These are phyloP conservation scores for Epizoanthus scotinus DNA, from an alignment of 92 coral and sea anemone genomes.

Conservation along the genomic window DNA sequence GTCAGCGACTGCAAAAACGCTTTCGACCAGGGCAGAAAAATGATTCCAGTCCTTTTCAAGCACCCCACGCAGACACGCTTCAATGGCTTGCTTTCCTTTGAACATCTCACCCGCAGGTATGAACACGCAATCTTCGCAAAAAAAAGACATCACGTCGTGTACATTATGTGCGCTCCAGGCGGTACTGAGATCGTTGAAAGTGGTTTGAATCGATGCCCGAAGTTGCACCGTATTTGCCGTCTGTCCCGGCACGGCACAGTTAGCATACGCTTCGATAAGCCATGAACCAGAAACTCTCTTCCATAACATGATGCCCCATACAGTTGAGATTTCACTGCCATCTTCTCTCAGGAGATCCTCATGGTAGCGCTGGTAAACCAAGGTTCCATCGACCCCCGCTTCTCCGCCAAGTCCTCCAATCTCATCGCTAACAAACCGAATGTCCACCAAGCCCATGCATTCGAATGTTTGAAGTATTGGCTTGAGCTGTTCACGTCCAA, in stretches of 20 bases:
- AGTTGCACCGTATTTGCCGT: constrained; percentile 1
- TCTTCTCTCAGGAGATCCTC: constrained; percentile 35
- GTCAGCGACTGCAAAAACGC: background rate
- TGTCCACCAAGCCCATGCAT: constrained; percentile 21
- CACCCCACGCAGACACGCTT: background rate
- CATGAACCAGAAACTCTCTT: constrained; percentile 36
- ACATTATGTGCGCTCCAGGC: constrained; percentile 22
- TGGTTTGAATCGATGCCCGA: constrained; percentile 19
- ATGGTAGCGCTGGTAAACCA: constrained; percentile 32
- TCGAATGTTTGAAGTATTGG: constrained; percentile 15
- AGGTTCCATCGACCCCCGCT: background rate
- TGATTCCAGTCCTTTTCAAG: background rate
- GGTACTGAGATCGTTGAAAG: constrained; percentile 13
- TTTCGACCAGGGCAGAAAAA: background rate
- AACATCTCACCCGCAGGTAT: background rate
- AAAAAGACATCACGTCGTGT: constrained; percentile 15
- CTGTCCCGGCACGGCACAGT: constrained; percentile 31
- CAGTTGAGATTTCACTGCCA: constrained; percentile 31
- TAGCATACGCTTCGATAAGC: constrained; percentile 38
- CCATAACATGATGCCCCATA: constrained; percentile 35
- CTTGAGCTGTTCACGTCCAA: constrained; percentile 36
- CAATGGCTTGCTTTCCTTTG: constrained; percentile 10
- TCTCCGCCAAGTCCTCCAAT: constrained; percentile 13
- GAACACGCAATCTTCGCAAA: constrained; percentile 35
- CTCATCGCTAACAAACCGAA: constrained; percentile 30